Evolutionary conservation across 2,888 invertebrate species (phyloP), one percentile per base, ranked within the genome.

Genomic region (Oegoconia quadripuncta): DNA sequence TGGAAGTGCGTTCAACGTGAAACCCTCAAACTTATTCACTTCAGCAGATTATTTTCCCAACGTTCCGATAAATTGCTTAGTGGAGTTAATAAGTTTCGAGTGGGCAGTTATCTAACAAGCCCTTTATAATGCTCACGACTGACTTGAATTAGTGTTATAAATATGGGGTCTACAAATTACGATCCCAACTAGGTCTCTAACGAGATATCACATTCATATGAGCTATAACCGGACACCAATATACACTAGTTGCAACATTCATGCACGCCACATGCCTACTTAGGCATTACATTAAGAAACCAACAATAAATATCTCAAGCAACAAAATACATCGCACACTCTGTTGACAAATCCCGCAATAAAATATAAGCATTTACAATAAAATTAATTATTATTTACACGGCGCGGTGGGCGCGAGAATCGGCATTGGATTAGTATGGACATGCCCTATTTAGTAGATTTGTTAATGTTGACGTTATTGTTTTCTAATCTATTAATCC

Each of bases 311-410:
- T 86, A 86, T 82, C 63, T 77, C 80, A 67, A 57, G 55, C 73
- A 62, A 82, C 84, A 82, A 77, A 83, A 83, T 81, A 82, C 84
- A 84, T 83, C 84, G 79, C 80, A 72, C 77, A 68, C 77, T 72
- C 80, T 86, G 87, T 86, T 87, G 87, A 87, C 87, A 87, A 87
- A 87, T 87, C 87, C 86, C 67, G 86, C 74, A 86, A 87, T 87
- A 87, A 87, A 87, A 86, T 87, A 87, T 87, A 87, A 86, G 83
- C 87, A 86, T 82, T 87, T 84, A 87, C 87, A 87, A 87, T 87
- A 87, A 87, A 84, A 87, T 87, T 87, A 87, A 87, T 87, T 87
- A 87, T 87, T 87, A 87, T 87, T 87, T 87, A 87, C 87, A 87
- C 81, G 86, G 79, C 71, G 62, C 68, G 65, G 74, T 74, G 80